These are phyloP conservation scores for Drymodes brunneopygia DNA, from an alignment of 2,113 vertebrate genomes.

Conservation along the genomic window DNA sequence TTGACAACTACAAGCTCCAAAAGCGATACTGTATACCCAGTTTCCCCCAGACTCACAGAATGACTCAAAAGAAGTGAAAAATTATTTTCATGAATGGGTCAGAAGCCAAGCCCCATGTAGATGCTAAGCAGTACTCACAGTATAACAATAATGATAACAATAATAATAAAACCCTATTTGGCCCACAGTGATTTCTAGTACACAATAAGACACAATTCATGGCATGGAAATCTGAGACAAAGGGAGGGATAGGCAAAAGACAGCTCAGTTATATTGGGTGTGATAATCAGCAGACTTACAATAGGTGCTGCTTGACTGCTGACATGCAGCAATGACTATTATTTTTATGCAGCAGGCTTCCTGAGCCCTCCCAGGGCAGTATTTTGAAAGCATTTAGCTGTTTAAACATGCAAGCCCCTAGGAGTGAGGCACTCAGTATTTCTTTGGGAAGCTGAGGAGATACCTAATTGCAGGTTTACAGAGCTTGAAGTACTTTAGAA, in stretches of 20 bases:
- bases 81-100: background rate
- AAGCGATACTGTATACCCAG: background rate
- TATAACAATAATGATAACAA: background rate
- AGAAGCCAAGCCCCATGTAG: background rate
- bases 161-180: background rate
- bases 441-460: background rate
- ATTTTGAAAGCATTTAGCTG: conserved; percentile 5
- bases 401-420: background rate
- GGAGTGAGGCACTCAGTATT: background rate
- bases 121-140: background rate
- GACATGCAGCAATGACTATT: background rate
- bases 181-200: background rate
- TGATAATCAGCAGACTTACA: background rate
- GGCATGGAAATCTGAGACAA: background rate
- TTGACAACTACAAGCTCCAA: background rate
- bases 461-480: background rate
- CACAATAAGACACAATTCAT: background rate
- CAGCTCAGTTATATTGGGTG: background rate
- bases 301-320: background rate
- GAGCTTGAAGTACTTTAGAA: conserved; percentile 27
- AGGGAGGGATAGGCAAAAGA: background rate
- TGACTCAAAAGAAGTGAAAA: background rate
- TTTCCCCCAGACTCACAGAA: background rate
- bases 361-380: background rate
- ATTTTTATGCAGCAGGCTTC: background rate